Conservation (phyloP, 2,113 vertebrate genomes). For the Ellobius talpinus region DNA sequence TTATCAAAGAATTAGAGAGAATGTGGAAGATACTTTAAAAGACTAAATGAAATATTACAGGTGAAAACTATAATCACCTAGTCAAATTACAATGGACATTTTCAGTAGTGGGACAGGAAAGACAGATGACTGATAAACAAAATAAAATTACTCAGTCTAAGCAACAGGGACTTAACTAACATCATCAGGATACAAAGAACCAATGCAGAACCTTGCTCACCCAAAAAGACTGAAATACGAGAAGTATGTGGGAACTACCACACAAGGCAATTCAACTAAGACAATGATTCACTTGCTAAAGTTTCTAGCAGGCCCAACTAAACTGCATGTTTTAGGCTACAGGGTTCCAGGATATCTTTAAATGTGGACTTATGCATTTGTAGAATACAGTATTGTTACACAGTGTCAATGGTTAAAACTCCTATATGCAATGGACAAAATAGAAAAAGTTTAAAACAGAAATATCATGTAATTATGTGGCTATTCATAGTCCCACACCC, state of each 20-base stretch:
- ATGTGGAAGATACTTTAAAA: background rate
- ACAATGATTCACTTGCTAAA: background rate
- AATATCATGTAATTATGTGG: background rate
- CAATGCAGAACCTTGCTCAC: background rate
- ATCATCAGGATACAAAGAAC: background rate
- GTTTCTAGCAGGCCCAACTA: background rate
- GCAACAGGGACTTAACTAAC: background rate
- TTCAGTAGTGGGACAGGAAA: background rate
- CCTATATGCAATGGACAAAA: no score
- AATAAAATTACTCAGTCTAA: background rate
- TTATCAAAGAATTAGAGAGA: background rate
- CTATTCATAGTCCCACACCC: background rate
- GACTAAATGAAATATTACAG: background rate
- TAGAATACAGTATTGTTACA: background rate
- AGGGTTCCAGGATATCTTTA: background rate
- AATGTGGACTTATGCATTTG: background rate
- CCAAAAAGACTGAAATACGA: background rate
- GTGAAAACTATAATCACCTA: background rate
- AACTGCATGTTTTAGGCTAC: background rate
- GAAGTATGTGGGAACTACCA: background rate
- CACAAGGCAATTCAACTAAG: background rate
- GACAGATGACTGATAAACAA: background rate
- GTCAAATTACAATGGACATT: background rate
- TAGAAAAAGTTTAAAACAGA: background rate
- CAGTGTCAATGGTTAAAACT: no score